A percentile compares a stretch with the other conserved stretches of the same genome.
phyloP scores from a whole-genome alignment of 2,113 vertebrate species.

The Phainopepla nitens region DNA sequence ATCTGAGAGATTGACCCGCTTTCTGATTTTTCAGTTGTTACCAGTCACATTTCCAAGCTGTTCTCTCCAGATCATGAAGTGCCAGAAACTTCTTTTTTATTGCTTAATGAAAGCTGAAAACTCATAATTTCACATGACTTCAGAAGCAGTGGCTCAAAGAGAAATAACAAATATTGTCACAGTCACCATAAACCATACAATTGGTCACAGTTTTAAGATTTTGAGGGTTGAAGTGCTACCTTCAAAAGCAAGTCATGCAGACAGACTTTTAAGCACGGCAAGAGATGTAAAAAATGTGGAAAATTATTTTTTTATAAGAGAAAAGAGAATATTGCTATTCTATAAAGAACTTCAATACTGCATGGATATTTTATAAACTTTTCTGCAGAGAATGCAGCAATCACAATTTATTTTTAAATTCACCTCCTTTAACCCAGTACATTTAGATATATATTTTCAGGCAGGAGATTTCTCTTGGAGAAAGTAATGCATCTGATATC shows the following conservation, averaged over 20 bases:
- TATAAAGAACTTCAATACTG: background rate
- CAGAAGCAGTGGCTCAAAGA: background rate
- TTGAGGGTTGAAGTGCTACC: background rate
- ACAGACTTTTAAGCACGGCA: background rate
- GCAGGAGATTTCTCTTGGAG: background rate
- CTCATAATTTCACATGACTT: slow-evolving; percentile 5
- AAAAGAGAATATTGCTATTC: background rate
- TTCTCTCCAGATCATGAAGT: slow-evolving; percentile 1
- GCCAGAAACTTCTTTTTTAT: slow-evolving; percentile 26
- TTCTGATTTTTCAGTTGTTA: slow-evolving; percentile 45
- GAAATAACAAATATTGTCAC: background rate
- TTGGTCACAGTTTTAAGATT: slow-evolving; percentile 9
- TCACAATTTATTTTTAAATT: background rate
- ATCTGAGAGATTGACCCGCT: slow-evolving; percentile 12
- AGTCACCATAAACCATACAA: background rate
- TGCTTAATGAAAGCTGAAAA: slow-evolving; percentile 47
- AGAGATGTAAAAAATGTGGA: background rate
- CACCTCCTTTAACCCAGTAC: background rate
- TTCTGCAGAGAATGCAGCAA: background rate
- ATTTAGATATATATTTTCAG: background rate
- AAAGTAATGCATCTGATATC: background rate
- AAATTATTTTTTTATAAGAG: background rate
- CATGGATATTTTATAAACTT: background rate
- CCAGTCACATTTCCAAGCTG: slow-evolving; percentile 27
- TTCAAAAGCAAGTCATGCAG: background rate